Evolutionary conservation across 2,113 vertebrate genomes (phyloP), one percentile per base, ranked within the genome.

Genomic region (Noctilio leporinus): DNA sequence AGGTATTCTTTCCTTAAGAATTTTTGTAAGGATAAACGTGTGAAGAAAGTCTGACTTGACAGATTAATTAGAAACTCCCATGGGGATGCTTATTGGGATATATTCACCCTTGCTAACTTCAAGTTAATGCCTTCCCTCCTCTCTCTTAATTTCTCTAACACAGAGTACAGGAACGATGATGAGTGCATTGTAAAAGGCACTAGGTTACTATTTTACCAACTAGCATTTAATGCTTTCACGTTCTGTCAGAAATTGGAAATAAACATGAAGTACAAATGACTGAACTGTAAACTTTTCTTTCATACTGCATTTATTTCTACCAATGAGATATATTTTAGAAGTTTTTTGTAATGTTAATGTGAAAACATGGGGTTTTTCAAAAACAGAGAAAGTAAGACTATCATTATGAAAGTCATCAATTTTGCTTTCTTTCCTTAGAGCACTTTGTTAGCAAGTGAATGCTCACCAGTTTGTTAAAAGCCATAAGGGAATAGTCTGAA

Each of bases 141-240:
- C 28, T 45, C 15, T 57, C 33, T 40, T 10, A 45, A 17, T 69
- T 26, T 16, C 4, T 81, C 14, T 16, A 64, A 43, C 3, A 49
- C n/a, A 91, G 59, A 80, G 5, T 20, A 65, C 81, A 20, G 3
- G 40, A 87, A 64, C 40, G 15, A 20, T 3, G 7, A 12, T 1
- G 0, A 2, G 5, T 6, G 3, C 16, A 0, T 62, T 35, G 0
- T 28, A 45, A 73, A 83, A 65, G 19, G 28, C 2, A 14, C 33
- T 5, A n/a, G 12, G 26, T 93, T 40, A 43, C 26, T 89, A 10
- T 73, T 70, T 53, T 0, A 3, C 33, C 26, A 22, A 65, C 40
- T 87, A 22, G 45, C 77, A 59, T 28, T 38, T 11, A 47, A 69
- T 70, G 24, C 24, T 64, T 89, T 78, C 16, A 49, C 7, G 7